Percentiles rank a stretch among this genome's conserved stretches.
These are phyloP conservation scores for Lepus americanus DNA, from an alignment of 2,113 vertebrate species.

Conservation along the genomic window DNA sequence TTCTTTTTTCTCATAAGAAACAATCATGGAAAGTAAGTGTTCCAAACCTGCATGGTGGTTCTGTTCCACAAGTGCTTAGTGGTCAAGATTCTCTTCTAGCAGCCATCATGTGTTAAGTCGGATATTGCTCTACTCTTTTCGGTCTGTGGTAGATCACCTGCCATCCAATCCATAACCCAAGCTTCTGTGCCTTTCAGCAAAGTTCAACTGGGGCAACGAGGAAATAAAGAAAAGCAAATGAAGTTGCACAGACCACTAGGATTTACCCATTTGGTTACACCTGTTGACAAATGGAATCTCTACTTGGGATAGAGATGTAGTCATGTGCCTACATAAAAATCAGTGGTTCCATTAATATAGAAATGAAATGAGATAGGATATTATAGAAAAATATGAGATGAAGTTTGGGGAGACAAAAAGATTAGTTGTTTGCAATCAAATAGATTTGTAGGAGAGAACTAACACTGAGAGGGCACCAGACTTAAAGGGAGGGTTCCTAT, in stretches of 20 bases:
- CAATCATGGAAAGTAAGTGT: background rate
- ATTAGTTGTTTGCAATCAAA: background rate
- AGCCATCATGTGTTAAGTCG: background rate
- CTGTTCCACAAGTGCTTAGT: background rate
- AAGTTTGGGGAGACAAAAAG: background rate
- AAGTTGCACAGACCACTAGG: background rate
- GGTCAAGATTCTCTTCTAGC: background rate
- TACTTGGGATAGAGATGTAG: background rate
- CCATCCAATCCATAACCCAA: background rate
- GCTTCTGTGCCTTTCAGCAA: background rate
- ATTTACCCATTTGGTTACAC: background rate
- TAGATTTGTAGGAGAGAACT: background rate
- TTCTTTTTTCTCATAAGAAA: background rate
- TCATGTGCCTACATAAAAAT: background rate
- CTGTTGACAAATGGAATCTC: background rate
- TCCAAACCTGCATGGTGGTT: background rate
- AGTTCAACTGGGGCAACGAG: background rate
- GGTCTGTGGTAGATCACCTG: background rate
- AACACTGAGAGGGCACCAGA: background rate
- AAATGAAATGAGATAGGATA: background rate
- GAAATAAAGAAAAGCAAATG: background rate
- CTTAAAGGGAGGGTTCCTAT: background rate
- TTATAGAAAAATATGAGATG: background rate
- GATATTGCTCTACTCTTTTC: background rate
- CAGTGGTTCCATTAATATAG: background rate